Percentiles rank a stretch among this genome's conserved stretches.
phyloP scores from a whole-genome alignment of 1,140 invertebrate species.

The Bombus waltoni region DNA sequence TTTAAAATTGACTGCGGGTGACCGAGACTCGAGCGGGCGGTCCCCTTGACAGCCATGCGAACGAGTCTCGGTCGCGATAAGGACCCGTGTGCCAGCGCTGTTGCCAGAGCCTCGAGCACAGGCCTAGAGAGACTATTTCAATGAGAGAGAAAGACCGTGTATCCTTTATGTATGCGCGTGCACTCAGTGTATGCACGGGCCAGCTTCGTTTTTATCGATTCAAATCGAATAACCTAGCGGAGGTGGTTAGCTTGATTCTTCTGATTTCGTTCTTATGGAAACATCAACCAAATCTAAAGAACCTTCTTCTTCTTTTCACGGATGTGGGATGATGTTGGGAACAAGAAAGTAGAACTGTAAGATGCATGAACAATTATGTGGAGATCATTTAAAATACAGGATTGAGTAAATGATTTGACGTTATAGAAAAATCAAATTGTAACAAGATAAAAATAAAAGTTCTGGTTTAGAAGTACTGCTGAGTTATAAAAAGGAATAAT shows the following conservation, averaged over 20 bases:
- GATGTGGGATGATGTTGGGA: background rate
- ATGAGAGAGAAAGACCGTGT: conserved; percentile 30
- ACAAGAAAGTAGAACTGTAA: background rate
- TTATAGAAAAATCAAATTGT: background rate
- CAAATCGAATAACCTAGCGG: conserved; percentile 8
- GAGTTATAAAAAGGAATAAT: background rate
- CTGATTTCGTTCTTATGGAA: background rate
- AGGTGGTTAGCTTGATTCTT: background rate
- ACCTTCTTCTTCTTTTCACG: background rate
- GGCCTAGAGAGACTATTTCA: conserved; percentile 58
- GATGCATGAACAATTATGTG: background rate
- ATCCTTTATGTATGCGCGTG: conserved; percentile 30
- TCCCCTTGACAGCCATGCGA: conserved; percentile 75
- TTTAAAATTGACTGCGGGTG: conserved; percentile 70
- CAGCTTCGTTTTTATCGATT: conserved; percentile 31
- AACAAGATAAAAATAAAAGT: background rate
- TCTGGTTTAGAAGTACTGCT: background rate
- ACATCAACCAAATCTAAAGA: background rate
- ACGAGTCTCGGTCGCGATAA: conserved; percentile 73
- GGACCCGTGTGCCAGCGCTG: conserved; percentile 67
- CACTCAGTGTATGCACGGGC: background rate
- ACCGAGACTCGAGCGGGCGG: conserved; percentile 62
- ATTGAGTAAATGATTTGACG: background rate
- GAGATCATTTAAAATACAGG: background rate
- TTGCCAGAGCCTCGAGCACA: conserved; percentile 67